Evolutionary conservation across 2,113 vertebrate species (phyloP), one percentile per base, ranked within the genome.

Genomic region (Ancistrus triradiatus): DNA sequence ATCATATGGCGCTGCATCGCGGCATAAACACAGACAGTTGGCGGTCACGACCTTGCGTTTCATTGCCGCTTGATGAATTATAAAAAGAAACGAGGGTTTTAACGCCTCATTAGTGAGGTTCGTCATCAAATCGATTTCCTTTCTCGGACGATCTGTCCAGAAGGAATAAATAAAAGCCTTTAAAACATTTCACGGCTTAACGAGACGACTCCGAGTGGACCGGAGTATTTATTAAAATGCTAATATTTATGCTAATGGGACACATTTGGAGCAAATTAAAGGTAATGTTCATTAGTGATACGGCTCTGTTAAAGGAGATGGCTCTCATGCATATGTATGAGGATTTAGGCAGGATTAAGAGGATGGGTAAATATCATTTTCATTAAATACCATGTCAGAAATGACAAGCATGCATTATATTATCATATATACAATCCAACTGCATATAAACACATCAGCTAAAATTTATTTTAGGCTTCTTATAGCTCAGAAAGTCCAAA

Each of bases 1-100:
- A 35, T 59, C 68, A 48, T 63, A 63, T 37, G 58, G 42, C 42
- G 18, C 43, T 1, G 19, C 13, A 4, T 48, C 43, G 4, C 46
- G 17, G 11, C 56, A 10, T 43, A 52, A 49, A 62, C 68, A 58
- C 17, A 69, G 24, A 43, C 28, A 55, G 31, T 56, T 58, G 60
- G 33, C 35, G 53, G 53, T 19, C 48, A 13, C 43, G 51, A 42
- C 50, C 50, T 13, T 9, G 27, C 22, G 19, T 63, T 69, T 15
- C 21, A 9, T 18, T 18, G 53, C 17, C 24, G 42, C 21, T 53
- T 53, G 57, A 15, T 19, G 38, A 21, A 22, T 44, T 21, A 7
- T 14, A 24, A 48, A 48, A 52, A 33, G 11, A 57, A 40, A 56
- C 19, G 7, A 11, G 17, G 25, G 25, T 25, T 1, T 2, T n/a